These are phyloP conservation scores for Stramonita haemastoma DNA, from an alignment of 2,888 invertebrate species.

Conservation along the genomic window DNA sequence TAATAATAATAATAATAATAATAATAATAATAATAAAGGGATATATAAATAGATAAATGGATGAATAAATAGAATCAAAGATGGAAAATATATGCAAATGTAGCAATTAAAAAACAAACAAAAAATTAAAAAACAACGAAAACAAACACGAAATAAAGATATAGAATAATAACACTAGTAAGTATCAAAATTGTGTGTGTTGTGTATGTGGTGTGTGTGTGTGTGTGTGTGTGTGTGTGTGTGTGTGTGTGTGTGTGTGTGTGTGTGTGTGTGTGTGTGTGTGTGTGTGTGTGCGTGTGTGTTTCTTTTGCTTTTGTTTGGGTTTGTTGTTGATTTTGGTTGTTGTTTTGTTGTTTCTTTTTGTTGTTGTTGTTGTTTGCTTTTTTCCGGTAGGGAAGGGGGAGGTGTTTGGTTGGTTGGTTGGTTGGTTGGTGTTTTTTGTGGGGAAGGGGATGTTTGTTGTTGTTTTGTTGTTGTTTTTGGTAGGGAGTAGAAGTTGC, in stretches of 20 bases:
- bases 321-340: no score
- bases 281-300: conserved; percentile 6
- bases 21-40: no score
- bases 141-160: no score
- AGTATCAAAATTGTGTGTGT: no score
- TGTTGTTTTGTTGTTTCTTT: no score
- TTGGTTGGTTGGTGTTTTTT: background rate
- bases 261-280: background rate
- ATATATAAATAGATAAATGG: background rate
- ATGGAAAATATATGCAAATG: background rate
- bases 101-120: background rate
- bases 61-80: background rate
- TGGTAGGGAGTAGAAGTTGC: background rate
- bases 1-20: background rate
- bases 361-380: no score
- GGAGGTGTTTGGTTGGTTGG: background rate
- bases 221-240: background rate
- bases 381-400: no score
- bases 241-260: background rate
- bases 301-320: background rate
- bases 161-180: no score
- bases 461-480: background rate
- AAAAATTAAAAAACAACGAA: background rate
- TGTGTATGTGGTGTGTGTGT: background rate
- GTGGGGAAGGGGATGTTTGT: background rate